Evolutionary conservation across 2,797 vertebrate genomes (phyloP).

Genomic region (Ctenochaetus hawaiiensis): DNA sequence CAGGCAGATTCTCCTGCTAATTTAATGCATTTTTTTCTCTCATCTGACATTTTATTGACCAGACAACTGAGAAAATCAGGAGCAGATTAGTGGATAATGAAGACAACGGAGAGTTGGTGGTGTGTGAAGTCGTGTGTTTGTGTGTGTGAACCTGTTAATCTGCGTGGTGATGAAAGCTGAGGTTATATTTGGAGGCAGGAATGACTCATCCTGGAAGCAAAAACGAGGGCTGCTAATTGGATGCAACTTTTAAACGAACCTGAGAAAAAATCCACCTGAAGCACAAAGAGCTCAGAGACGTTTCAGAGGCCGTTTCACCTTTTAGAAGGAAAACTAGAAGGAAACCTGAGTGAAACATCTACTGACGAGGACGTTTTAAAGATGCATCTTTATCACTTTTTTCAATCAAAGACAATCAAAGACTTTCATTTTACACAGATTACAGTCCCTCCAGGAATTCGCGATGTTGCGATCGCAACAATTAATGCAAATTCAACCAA

Average conservation of each 20-base stretch:
- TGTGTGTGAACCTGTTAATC: slow-evolving; percentile 8
- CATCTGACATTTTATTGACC: neutral
- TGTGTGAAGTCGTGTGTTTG: slow-evolving; percentile 3
- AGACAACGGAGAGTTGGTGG: neutral
- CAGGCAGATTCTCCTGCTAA: too few relatives aligned
- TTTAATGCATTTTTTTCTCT: too few relatives aligned
- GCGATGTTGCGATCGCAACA: too few relatives aligned
- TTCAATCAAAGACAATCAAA: too few relatives aligned
- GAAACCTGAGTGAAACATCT: too few relatives aligned
- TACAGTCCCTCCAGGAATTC: too few relatives aligned
- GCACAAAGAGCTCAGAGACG: neutral
- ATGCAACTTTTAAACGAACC: slow-evolving; percentile 47
- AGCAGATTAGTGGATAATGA: accelerated
- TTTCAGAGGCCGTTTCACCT: neutral
- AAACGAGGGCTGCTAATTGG: slow-evolving; percentile 58
- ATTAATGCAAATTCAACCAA: too few relatives aligned
- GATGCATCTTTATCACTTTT: too few relatives aligned
- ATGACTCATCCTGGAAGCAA: slow-evolving; percentile 64
- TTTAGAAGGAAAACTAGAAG: too few relatives aligned
- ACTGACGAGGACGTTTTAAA: too few relatives aligned
- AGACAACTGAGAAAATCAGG: neutral
- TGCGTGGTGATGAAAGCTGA: slow-evolving; percentile 39
- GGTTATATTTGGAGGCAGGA: slow-evolving; percentile 53
- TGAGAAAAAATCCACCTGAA: neutral
- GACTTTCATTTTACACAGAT: too few relatives aligned